Conservation (phyloP, 1,140 invertebrate species). For the Dreissena rostriformis region DNA sequence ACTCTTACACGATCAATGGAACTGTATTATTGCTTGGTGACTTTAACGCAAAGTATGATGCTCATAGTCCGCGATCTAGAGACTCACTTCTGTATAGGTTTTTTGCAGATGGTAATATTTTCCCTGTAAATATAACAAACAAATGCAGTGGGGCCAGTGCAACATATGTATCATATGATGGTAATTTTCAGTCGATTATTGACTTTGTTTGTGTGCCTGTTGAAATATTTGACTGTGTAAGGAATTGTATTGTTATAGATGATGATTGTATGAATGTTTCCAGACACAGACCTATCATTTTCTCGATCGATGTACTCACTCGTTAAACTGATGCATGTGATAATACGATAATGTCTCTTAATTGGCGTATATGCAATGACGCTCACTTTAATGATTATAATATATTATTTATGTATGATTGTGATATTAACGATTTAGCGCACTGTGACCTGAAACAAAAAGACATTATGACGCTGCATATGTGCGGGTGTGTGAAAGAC, state of each 20-base stretch:
- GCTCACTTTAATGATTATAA: background rate
- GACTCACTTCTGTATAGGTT: background rate
- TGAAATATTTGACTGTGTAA: background rate
- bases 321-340: background rate
- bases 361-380: background rate
- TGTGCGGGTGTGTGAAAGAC: background rate
- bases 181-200: background rate
- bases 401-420: background rate
- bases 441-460: background rate
- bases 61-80: background rate
- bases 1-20: conserved; percentile 7
- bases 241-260: background rate
- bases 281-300: conserved; percentile 16
- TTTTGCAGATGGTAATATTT: too few species aligned
- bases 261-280: conserved; percentile 29
- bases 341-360: background rate
- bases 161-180: too few species aligned
- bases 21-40: conserved; percentile 10
- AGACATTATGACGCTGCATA: background rate
- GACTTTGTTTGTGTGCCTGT: conserved; percentile 1
- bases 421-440: background rate
- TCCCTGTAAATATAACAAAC: too few species aligned
- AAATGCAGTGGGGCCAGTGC: too few species aligned
- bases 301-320: background rate
- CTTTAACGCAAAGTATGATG: background rate